Percentiles rank a stretch among this genome's conserved stretches.
Conservation (phyloP, 2,113 vertebrate species). For the cattle (Bos taurus) region ARS-UCD2.0 NC_037337.1:90861501-90862000, state of each 20-base stretch:
- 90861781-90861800: accelerated
- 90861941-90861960: not conserved
- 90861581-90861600: not conserved
- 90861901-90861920: accelerated
- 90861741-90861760: not conserved
- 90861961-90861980: not conserved
- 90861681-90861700: accelerated
- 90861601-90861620: not conserved
- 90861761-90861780: not conserved
- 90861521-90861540: not conserved
- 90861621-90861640: not conserved
- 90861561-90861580: not conserved
- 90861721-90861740: accelerated
- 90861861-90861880: not conserved
- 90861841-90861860: not conserved
- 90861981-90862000: not conserved
- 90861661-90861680: not conserved
- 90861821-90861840: not conserved
- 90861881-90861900: accelerated
- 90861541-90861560: not conserved
- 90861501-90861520: not conserved
- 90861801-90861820: not conserved
- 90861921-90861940: not conserved
- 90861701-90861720: accelerated
- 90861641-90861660: not conserved